Evolutionary conservation across 2,888 invertebrate genomes (phyloP).

Genomic region (Platynereis dumerilii): DNA sequence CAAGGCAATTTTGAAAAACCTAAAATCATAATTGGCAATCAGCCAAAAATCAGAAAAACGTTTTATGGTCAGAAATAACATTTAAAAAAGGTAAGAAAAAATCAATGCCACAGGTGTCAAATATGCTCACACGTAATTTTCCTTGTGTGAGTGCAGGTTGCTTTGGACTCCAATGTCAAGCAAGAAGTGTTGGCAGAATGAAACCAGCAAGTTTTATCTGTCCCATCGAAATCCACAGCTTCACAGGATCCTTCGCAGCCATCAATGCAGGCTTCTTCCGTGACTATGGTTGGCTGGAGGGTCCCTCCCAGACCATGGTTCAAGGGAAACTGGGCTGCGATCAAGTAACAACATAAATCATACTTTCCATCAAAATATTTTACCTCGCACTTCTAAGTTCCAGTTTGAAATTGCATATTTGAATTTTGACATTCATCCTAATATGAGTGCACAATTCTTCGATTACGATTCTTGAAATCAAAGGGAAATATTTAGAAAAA

Average conservation of each 20-base stretch:
- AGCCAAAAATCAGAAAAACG: background rate
- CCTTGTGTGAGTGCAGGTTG: conserved; percentile 12
- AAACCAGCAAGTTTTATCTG: conserved; percentile 8
- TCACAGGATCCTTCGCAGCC: conserved; percentile 5
- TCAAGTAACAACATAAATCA: no score
- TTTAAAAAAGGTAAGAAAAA: background rate
- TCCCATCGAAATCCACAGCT: conserved; percentile 14
- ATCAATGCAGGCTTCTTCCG: background rate
- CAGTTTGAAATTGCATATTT: no score
- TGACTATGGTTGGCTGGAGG: background rate
- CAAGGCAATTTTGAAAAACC: background rate
- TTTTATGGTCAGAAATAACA: background rate
- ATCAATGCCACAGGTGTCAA: background rate
- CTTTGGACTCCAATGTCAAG: background rate
- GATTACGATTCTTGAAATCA: no score
- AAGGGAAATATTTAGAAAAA: no score
- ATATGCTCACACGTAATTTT: background rate
- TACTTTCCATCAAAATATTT: no score
- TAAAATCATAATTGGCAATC: background rate
- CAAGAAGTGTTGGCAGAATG: conserved; percentile 12
- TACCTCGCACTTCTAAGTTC: no score
- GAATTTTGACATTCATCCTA: no score
- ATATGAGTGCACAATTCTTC: no score
- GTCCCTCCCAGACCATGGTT: background rate
- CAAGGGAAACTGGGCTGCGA: no score